A percentile compares a stretch with the other conserved stretches of the same genome.
Conservation (phyloP, 1,140 invertebrate species). For the Leptinotarsa lineolata region DNA sequence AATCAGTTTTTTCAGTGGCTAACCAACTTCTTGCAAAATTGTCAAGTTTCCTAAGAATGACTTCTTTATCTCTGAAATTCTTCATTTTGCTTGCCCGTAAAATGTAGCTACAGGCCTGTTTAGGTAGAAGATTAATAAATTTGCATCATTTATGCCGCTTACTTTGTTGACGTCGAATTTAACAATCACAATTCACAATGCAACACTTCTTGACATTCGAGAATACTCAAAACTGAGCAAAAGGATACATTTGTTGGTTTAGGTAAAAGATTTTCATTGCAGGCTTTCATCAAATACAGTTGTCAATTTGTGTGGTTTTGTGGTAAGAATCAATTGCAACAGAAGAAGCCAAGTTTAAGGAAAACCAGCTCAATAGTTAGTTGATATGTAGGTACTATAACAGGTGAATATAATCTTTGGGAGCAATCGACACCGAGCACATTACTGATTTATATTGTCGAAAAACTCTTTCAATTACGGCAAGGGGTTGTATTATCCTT, state of each 20-base stretch:
- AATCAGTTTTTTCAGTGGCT: not conserved
- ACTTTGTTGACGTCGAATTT: constrained; percentile 49
- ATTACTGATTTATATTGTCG: no score
- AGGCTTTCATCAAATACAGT: no score
- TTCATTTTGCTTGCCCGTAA: constrained; percentile 49
- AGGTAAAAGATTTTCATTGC: not conserved
- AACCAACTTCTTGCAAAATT: constrained; percentile 1
- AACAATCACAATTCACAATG: constrained; percentile 30
- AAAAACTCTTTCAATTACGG: no score
- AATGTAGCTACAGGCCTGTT: constrained; percentile 55
- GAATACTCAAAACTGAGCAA: constrained; percentile 3
- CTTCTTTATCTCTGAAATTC: constrained; percentile 12
- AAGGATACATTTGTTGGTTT: not conserved
- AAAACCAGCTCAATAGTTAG: no score
- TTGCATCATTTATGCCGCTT: constrained; percentile 44
- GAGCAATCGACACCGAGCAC: no score
- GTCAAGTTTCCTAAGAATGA: constrained; percentile 13
- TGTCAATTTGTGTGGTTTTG: no score
- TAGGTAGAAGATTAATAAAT: constrained; percentile 44
- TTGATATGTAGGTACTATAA: no score
- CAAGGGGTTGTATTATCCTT: no score
- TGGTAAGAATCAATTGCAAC: no score
- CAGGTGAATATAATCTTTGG: no score
- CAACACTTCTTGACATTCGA: constrained; percentile 23
- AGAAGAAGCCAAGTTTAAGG: no score